Evolutionary conservation across 1,140 invertebrate genomes (phyloP), one percentile per base, ranked within the genome.

Genomic region (Cardiocondyla obscurior): DNA sequence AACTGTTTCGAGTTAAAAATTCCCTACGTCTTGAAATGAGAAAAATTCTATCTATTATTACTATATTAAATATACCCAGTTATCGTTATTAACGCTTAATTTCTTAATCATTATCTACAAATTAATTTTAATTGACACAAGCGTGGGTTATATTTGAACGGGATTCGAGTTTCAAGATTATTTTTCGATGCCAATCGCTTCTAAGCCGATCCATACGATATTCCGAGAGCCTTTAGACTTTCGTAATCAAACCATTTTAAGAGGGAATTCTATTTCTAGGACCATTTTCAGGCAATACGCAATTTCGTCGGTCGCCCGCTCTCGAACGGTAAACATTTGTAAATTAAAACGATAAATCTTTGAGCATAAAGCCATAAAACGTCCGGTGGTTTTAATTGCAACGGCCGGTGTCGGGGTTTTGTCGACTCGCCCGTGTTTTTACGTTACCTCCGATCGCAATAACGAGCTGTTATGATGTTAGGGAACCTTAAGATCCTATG

Each of bases 341-440:
- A 79, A 79, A 79, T 79, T 69, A 79, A 79, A 79, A 53, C 74
- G 30, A 79, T 67, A 79, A 79, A 79, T 79, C 33, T 55, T 64
- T 22, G 12, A 28, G 60, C 36, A 53, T 79, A 67, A 79, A 67
- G 46, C 74, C 62, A 79, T 67, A 67, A 79, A 79, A 30, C n/a
- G 55, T 60, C 28, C 28, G 55, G 36, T 12, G 62, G 25, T 69
- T 79, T 79, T 79, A 79, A 79, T 79, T 79, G 74, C 74, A 46
- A 36, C 62, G 36, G 46, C 51, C 62, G 33, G 22, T 51, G 44
- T 67, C 22, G 74, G n/a, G 57, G 33, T 39, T 33, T 67, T 46
- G 74, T 79, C 46, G 33, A 39, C 22, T 33, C 65, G 49, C 65
- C 16, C 8, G 46, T 69, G 46, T 69, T 69, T 79, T 79, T 79